Base-by-base conservation (phyloP, 2,888 invertebrate genomes). In the Calliopum simillimum region DNA sequence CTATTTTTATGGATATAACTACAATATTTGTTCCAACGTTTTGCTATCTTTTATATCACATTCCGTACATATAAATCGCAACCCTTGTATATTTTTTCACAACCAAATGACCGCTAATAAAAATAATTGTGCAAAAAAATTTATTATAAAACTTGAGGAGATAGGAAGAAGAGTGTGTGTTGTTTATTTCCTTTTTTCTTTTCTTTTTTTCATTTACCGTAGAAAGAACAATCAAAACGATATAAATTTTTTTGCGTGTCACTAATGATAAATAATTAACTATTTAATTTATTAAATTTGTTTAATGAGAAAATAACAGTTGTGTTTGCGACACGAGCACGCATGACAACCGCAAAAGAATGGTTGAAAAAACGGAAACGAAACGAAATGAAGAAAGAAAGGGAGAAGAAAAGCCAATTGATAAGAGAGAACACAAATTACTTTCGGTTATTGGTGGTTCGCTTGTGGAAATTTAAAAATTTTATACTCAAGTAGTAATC, bases 221-320 rank as follows among this genome's bases (percentile, higher is more conserved):
- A 33, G 33, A n/a, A n/a, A n/a, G 33, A 33, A 33, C 33, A 33
- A 33, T 33, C 33, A 2, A 33, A 33, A 33, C 33, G 33, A 33
- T 33, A 33, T 8, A 33, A n/a, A n/a, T n/a, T n/a, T 33, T 16
- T 44, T 62, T 13, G 47, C 47, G 44, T 62, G 62, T 23, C 23
- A n/a, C 25, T 44, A 62, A 62, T 62, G 47, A 44, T n/a, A 46
- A 46, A 23, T 25, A n/a, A 6, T 62, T 47, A 21, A 62, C 46
- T 47, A 16, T 23, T 62, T 25, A 46, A 47, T 33, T 47, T 62
- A 47, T 47, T 46, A 14, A 47, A 21, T 47, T 14, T 14, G n/a
- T 19, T 47, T 43, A 62, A 62, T 47, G 47, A 47, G 62, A 62
- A 62, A 62, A 62, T 62, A 62, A 62, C 62, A 62, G 62, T 25